These are phyloP conservation scores for Zaprionus obscuricornis DNA, from an alignment of 2,888 invertebrate genomes.

Conservation along the genomic window DNA sequence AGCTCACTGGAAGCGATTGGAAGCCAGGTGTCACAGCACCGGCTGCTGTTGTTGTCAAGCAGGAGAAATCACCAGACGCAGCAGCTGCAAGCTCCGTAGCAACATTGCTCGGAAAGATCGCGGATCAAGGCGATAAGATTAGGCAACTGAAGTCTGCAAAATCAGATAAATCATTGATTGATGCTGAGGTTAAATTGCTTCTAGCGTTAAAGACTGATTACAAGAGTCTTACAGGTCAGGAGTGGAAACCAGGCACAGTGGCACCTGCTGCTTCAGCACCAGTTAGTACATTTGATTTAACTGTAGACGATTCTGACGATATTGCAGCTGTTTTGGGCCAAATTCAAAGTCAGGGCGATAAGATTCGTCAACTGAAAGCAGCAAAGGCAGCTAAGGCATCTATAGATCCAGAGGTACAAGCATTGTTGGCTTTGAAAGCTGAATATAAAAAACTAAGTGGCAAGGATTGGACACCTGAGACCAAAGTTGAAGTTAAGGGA, in stretches of 20 bases:
- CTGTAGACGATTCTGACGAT: constrained; percentile 38
- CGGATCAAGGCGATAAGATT: constrained; percentile 88
- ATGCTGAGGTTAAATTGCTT: constrained; percentile 86
- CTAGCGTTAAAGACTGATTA: constrained; percentile 90
- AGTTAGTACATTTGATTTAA: constrained; percentile 66
- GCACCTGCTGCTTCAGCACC: constrained; percentile 45
- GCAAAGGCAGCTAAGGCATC: constrained; percentile 85
- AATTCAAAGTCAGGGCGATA: constrained; percentile 86
- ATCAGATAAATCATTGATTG: constrained; percentile 86
- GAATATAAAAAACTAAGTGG: constrained; percentile 85
- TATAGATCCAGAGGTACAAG: constrained; percentile 84
- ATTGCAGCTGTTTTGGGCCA: constrained; percentile 77
- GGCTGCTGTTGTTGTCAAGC: constrained; percentile 50
- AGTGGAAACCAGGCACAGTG: constrained; percentile 84
- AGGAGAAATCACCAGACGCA: constrained; percentile 71
- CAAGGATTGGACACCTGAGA: constrained; percentile 83
- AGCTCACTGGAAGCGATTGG: constrained; percentile 86
- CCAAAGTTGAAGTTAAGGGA: constrained; percentile 43
- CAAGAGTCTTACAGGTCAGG: constrained; percentile 87
- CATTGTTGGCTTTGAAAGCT: constrained; percentile 85
- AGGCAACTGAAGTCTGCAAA: constrained; percentile 88
- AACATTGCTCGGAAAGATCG: constrained; percentile 82
- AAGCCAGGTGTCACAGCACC: constrained; percentile 82
- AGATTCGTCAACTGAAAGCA: constrained; percentile 85
- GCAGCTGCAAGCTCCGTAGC: constrained; percentile 59